A percentile compares a stretch with the other conserved stretches of the same genome.
These are phyloP conservation scores for Platorchestia sp. DNA, from an alignment of 1,140 invertebrate genomes.

Conservation along the genomic window DNA sequence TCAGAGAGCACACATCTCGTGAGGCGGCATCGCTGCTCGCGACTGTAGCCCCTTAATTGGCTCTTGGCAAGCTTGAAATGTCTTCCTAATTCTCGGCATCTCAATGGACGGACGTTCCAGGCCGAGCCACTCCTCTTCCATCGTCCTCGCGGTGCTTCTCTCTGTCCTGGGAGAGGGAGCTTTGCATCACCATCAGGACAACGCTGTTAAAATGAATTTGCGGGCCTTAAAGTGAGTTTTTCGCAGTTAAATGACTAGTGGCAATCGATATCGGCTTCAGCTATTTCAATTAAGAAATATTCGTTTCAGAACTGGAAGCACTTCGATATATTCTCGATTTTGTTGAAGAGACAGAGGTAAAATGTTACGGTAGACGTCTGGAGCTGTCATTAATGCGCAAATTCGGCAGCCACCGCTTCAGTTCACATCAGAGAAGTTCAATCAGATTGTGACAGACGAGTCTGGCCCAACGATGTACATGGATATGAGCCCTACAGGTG, in stretches of 20 bases:
- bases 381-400: not conserved
- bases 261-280: too few species aligned
- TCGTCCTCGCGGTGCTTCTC: not conserved
- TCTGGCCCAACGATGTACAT: not conserved
- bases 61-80: conserved; percentile 53
- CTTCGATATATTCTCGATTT: not conserved
- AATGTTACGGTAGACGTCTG: not conserved
- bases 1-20: conserved; percentile 49
- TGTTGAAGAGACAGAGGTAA: not conserved
- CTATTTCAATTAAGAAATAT: not conserved
- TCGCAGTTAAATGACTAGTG: not conserved
- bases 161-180: not conserved
- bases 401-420: not conserved
- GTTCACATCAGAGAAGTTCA: not conserved
- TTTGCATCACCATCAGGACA: not conserved
- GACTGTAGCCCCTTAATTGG: conserved; percentile 48
- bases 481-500: not conserved
- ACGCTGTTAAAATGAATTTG: not conserved
- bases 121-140: not conserved
- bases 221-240: not conserved
- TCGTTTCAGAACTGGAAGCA: not conserved
- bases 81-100: conserved; percentile 29
- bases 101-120: conserved; percentile 19
- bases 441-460: not conserved
- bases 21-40: not conserved